A percentile compares a stretch with the other conserved stretches of the same genome.
These are phyloP conservation scores for Phyllostomus hastatus DNA, from an alignment of 2,113 vertebrate genomes.

Conservation along the genomic window DNA sequence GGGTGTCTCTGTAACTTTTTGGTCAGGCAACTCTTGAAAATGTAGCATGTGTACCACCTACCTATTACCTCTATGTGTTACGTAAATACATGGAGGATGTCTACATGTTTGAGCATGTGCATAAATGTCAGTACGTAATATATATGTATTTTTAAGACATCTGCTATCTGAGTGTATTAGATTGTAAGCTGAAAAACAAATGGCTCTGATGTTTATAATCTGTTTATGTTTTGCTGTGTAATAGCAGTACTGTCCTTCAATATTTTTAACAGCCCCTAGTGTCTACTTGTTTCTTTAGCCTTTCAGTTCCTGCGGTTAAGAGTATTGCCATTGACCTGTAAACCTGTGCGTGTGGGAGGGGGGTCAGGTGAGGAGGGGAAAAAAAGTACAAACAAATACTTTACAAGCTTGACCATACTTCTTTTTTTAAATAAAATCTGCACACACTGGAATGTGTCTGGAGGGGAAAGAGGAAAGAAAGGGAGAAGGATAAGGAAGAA, in stretches of 20 bases:
- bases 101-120: slow-evolving; percentile 46
- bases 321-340: slow-evolving; percentile 87
- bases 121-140: slow-evolving; percentile 39
- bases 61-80: slow-evolving; percentile 25
- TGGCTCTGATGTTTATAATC: slow-evolving; percentile 76
- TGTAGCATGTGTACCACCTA: slow-evolving; percentile 29
- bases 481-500: not conserved
- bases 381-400: slow-evolving; percentile 82
- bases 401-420: slow-evolving; percentile 82
- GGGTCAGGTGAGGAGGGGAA: slow-evolving; percentile 45
- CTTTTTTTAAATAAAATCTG: slow-evolving; percentile 75
- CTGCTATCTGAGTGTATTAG: slow-evolving; percentile 68
- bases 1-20: slow-evolving; percentile 56
- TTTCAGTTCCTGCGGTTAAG: slow-evolving; percentile 70
- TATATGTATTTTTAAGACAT: slow-evolving; percentile 42
- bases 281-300: slow-evolving; percentile 75
- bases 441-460: slow-evolving; percentile 52
- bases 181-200: slow-evolving; percentile 76
- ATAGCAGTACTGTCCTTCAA: slow-evolving; percentile 75
- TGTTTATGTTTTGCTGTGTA: slow-evolving; percentile 77
- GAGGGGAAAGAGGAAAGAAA: not conserved
- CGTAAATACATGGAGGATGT: slow-evolving; percentile 39
- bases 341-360: slow-evolving; percentile 64
- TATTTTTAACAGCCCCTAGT: slow-evolving; percentile 66
- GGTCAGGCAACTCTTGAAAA: slow-evolving; percentile 68